Percentiles rank a stretch among this genome's conserved stretches.
Conservation (phyloP, 2,113 vertebrate species). For the Corydoras sp. region DNA sequence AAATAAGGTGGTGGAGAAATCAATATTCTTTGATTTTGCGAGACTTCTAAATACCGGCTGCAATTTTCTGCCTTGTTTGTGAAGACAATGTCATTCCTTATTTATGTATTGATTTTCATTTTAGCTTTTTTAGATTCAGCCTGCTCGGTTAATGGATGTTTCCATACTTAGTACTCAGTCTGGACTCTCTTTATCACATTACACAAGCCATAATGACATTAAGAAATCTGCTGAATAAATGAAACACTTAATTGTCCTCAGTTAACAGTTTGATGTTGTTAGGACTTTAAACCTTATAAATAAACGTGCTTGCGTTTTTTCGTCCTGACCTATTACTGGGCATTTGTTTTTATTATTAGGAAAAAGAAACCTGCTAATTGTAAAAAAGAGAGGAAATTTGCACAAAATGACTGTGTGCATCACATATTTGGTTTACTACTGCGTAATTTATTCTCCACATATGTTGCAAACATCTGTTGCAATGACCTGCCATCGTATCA, state of each 20-base stretch:
- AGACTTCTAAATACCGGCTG: slow-evolving; percentile 47
- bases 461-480: slow-evolving; percentile 99
- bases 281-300: no score
- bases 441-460: slow-evolving; percentile 99
- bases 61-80: slow-evolving; percentile 41
- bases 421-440: slow-evolving; percentile 98
- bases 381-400: no score
- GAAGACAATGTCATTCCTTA: slow-evolving; percentile 47
- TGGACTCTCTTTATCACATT: slow-evolving; percentile 21
- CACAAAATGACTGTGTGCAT: slow-evolving; percentile 55
- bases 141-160: slow-evolving; percentile 35
- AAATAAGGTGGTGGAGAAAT: slow-evolving; percentile 41
- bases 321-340: no score
- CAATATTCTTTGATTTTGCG: slow-evolving; percentile 45
- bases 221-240: no score
- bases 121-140: slow-evolving; percentile 36
- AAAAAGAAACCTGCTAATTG: no score
- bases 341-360: no score
- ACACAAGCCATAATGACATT: slow-evolving; percentile 13
- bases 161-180: slow-evolving; percentile 31
- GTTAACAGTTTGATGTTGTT: no score
- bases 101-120: slow-evolving; percentile 52
- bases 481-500: slow-evolving; percentile 92
- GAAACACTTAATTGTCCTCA: no score
- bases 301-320: no score